Evolutionary conservation across 2,888 invertebrate genomes (phyloP).

Genomic region (Leucophenga maculata): DNA sequence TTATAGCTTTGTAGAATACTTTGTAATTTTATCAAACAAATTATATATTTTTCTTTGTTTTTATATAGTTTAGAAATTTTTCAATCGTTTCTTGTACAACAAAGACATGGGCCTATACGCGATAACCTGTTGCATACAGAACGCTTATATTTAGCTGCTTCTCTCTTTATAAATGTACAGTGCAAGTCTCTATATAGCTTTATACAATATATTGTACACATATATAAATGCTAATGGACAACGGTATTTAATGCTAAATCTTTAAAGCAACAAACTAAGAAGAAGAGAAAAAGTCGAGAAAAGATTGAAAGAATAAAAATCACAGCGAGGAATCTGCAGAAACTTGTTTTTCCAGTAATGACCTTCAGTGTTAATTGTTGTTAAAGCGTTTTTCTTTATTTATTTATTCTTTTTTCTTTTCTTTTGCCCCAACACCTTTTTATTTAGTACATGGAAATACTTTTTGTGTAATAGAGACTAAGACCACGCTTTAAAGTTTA

Average conservation of each 20-base stretch:
- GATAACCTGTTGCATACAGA: constrained; percentile 16
- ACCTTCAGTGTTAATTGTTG: constrained; percentile 52
- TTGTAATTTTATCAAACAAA: no score
- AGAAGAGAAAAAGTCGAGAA: background rate
- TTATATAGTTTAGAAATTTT: no score
- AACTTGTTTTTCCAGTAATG: constrained; percentile 67
- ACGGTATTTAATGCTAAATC: constrained; percentile 12
- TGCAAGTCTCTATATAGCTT: background rate
- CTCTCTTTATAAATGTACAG: background rate
- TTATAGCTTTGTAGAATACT: no score
- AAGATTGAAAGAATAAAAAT: no score
- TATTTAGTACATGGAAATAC: no score
- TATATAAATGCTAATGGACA: constrained; percentile 1
- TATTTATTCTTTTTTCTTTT: constrained; percentile 41
- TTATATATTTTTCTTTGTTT: no score
- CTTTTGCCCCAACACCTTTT: no score
- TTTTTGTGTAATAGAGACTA: no score
- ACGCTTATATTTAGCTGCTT: background rate
- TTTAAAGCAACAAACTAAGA: background rate
- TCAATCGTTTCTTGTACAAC: background rate
- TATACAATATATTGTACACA: background rate
- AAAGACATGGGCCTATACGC: background rate
- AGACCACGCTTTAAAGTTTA: no score
- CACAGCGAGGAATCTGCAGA: constrained; percentile 7
- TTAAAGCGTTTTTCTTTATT: constrained; percentile 22